Conservation (phyloP, 2,797 vertebrate species). For the Cephalopachus bancanus region DNA sequence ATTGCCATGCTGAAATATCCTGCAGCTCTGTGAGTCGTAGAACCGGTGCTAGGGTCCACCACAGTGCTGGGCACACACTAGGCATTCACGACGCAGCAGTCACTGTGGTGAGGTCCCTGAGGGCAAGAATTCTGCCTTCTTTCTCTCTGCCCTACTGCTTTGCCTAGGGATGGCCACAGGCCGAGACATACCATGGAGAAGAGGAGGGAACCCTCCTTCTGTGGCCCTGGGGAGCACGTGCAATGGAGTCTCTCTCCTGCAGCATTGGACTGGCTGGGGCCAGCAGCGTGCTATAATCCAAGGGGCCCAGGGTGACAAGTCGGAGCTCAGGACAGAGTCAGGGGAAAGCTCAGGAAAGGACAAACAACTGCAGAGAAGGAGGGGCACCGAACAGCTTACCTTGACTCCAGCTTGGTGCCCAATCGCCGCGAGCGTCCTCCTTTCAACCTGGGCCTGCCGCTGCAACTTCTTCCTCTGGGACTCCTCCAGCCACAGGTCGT, state of each 20-base stretch:
- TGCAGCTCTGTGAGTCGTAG: neutral
- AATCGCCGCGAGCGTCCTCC: slow-evolving; percentile 80
- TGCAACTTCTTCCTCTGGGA: slow-evolving; percentile 89
- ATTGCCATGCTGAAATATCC: neutral
- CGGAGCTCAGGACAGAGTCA: slow-evolving; percentile 52
- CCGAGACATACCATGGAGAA: neutral
- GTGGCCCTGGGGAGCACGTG: neutral
- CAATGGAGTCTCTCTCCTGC: neutral
- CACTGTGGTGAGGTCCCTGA: neutral
- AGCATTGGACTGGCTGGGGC: neutral
- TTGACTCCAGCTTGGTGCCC: slow-evolving; percentile 87
- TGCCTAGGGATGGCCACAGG: neutral
- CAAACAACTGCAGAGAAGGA: slow-evolving; percentile 67
- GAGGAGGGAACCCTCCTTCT: neutral
- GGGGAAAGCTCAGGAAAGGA: slow-evolving; percentile 62
- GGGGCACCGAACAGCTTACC: slow-evolving; percentile 89
- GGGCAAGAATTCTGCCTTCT: neutral
- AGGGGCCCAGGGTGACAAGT: slow-evolving; percentile 30
- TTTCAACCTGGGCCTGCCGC: slow-evolving; percentile 85
- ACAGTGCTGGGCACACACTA: neutral
- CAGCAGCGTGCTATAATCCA: neutral
- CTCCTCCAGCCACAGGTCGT: slow-evolving; percentile 95
- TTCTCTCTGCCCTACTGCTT: neutral
- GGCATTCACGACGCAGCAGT: neutral
- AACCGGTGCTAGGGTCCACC: neutral